Evolutionary conservation across 2,888 invertebrate species (phyloP), one percentile per base, ranked within the genome.

Genomic region (Maniola hyperantus): DNA sequence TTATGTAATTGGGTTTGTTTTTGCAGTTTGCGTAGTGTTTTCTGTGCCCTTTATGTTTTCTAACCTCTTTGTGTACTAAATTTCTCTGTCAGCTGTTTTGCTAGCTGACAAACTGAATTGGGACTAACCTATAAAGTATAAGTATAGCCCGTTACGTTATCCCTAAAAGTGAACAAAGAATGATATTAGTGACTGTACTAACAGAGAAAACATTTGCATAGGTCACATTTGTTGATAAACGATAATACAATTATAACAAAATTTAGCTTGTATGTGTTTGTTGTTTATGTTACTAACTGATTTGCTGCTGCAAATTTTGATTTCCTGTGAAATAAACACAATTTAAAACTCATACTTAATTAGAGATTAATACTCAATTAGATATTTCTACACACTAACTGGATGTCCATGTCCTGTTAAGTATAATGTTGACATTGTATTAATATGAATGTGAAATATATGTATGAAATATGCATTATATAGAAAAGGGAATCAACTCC

Each of bases 21-120:
- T 50, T 71, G 68, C 57, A 69, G 63, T 70, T 63, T 75, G 76
- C 67, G 72, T 72, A 77, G 76, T 78, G 74, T 67, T 73, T 79
- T 67, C 18, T 74, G 26, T 76, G 78, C 78, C 79, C 55, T 55
- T 64, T 78, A 76, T 72, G 76, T 78, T 79, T 83, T 79, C 66
- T 69, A 69, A 71, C 66, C 50, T 63, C 20, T 58, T 26, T 20
- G 18, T 44, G 8, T 48, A 46, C 64, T 69, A 53, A 63, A 66
- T 33, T 42, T 46, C n/a, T 55, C 33, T 51, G 51, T 69, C 57
- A 61, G 48, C 50, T 64, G 59, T 64, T 66, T 44, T 33, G 11
- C 42, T 48, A 54, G 55, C 59, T 50, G 8, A n/a, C 53, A 20
- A 18, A 53, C 33, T 59, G 15, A 54, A 55, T 48, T 61, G 51